Percentiles rank a stretch among this genome's conserved stretches.
Conservation (phyloP, 2,888 invertebrate species). For the Girardia tigrina region DNA sequence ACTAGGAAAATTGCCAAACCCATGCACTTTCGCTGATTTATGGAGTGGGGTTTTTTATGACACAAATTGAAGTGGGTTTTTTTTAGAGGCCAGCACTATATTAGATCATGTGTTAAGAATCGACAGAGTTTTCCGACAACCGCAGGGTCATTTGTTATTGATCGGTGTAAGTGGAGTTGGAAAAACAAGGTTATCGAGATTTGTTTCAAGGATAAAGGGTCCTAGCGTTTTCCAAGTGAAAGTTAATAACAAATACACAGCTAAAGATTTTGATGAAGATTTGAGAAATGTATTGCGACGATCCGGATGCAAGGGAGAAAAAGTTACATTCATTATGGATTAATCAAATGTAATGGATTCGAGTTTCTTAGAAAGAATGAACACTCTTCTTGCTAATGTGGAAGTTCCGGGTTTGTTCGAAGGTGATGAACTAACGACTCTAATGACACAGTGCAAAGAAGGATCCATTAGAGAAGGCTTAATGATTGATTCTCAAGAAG, state of each 20-base stretch:
- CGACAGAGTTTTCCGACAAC: slow-evolving; percentile 95
- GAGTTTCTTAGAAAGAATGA: slow-evolving; percentile 94
- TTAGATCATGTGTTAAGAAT: slow-evolving; percentile 92
- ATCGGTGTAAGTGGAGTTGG: slow-evolving; percentile 98
- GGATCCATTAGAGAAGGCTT: slow-evolving; percentile 91
- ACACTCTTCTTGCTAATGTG: slow-evolving; percentile 89
- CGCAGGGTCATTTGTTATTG: slow-evolving; percentile 86
- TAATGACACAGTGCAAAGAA: slow-evolving; percentile 99
- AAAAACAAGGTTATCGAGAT: slow-evolving; percentile 92
- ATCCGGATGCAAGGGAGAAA: slow-evolving; percentile 61
- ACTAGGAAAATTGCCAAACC: no score
- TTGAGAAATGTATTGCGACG: slow-evolving; percentile 58
- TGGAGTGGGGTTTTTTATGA: no score
- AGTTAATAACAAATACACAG: slow-evolving; percentile 96
- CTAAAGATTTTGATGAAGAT: slow-evolving; percentile 96
- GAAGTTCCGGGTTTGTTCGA: slow-evolving; percentile 61
- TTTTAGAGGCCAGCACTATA: no score
- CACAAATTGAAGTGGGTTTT: no score
- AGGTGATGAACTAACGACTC: slow-evolving; percentile 87
- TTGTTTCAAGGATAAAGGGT: slow-evolving; percentile 99
- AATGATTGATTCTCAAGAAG: slow-evolving; percentile 94
- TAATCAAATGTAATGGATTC: slow-evolving; percentile 97
- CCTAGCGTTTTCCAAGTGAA: slow-evolving; percentile 85
- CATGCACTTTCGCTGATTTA: no score
- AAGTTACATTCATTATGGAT: slow-evolving; percentile 94